A percentile compares a stretch with the other conserved stretches of the same genome.
Evolutionary conservation across 2,888 invertebrate species (phyloP).

Genomic region (Meloe dianella): DNA sequence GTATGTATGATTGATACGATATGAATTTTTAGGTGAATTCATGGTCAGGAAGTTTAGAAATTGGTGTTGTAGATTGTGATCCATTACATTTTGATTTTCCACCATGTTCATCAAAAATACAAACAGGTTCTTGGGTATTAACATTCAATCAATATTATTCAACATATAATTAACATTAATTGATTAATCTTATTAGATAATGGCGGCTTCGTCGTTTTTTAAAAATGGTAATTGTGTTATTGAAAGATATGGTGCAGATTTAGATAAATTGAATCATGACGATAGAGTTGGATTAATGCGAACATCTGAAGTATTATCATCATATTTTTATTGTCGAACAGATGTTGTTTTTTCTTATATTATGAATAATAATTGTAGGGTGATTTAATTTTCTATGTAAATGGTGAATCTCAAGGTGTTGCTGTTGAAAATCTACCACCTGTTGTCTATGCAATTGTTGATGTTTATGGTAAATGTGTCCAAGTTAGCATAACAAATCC

Average conservation of each 20-base stretch:
- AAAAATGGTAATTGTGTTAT: constrained; percentile 83
- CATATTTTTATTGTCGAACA: constrained; percentile 20
- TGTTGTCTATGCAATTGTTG: constrained; percentile 77
- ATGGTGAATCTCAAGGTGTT: constrained; percentile 86
- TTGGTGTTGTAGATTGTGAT: constrained; percentile 75
- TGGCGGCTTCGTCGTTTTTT: constrained; percentile 86
- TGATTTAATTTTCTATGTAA: constrained; percentile 86
- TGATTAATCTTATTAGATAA: constrained; percentile 64
- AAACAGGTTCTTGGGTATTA: constrained; percentile 81
- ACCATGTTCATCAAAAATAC: constrained; percentile 79
- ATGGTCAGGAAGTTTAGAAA: constrained; percentile 79
- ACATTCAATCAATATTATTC: too few species aligned
- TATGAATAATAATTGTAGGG: constrained; percentile 61
- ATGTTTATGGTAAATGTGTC: constrained; percentile 83
- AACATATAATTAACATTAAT: too few species aligned
- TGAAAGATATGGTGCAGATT: constrained; percentile 84
- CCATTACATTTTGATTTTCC: constrained; percentile 73
- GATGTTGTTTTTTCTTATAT: not conserved
- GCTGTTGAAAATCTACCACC: constrained; percentile 81
- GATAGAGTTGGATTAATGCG: constrained; percentile 85
- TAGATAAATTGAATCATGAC: constrained; percentile 82
- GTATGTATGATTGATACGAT: not conserved
- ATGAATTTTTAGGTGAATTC: constrained; percentile 70
- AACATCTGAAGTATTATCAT: constrained; percentile 69
- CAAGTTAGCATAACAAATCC: constrained; percentile 71